A percentile compares a stretch with the other conserved stretches of the same genome.
phyloP scores from a whole-genome alignment of 2,113 vertebrate genomes.

The Nothocercus nigrocapillus region DNA sequence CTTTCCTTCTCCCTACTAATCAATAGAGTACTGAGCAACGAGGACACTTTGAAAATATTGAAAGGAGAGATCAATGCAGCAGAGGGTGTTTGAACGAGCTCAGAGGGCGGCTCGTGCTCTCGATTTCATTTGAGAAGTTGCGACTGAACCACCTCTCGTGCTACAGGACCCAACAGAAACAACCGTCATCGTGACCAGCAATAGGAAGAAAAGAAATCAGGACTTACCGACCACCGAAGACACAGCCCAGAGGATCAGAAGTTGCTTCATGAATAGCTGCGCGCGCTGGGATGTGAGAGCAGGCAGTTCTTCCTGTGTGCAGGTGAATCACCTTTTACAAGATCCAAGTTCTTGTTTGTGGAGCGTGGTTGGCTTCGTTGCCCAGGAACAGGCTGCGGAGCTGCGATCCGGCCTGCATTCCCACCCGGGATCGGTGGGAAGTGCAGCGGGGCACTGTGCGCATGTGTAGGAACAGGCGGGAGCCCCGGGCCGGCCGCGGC shows the following conservation, averaged over 20 bases:
- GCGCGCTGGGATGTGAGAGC: neutral
- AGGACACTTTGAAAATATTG: neutral
- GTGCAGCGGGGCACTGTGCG: neutral
- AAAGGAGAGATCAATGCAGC: neutral
- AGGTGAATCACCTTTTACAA: neutral
- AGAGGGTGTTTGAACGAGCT: neutral
- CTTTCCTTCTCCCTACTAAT: neutral
- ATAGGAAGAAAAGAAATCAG: neutral
- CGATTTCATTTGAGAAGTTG: neutral
- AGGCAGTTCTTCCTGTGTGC: neutral
- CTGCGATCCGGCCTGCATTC: neutral
- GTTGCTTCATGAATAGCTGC: constrained; percentile 62
- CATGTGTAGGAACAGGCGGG: neutral
- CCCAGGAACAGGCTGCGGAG: neutral
- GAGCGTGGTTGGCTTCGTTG: neutral
- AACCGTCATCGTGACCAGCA: rapidly evolving
- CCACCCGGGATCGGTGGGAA: neutral
- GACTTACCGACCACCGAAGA: constrained; percentile 73
- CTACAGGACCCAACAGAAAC: neutral
- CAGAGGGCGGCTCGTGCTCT: neutral
- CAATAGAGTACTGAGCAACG: neutral
- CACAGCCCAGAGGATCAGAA: constrained; percentile 50
- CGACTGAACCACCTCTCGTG: neutral
- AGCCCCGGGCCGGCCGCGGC: too few relatives aligned
- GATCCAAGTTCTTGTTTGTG: neutral